Evolutionary conservation across 2,113 vertebrate species (phyloP).

Genomic region (Hirundichthys speculiger): DNA sequence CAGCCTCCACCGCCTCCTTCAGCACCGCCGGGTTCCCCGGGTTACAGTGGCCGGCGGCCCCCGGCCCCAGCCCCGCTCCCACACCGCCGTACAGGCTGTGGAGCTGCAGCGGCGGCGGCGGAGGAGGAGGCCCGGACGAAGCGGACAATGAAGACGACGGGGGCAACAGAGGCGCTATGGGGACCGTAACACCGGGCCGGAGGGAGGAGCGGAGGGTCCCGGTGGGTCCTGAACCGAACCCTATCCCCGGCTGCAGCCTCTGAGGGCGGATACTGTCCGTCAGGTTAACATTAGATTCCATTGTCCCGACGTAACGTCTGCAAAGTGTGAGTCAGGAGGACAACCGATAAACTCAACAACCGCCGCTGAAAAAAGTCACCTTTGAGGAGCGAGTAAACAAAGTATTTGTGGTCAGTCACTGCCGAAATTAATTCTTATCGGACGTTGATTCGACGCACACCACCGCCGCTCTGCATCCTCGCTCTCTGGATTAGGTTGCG

Average conservation of each 20-base stretch:
- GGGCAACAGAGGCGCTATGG: constrained; percentile 73
- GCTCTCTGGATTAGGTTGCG: constrained; percentile 65
- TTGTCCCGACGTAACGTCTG: constrained; percentile 74
- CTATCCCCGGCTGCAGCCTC: constrained; percentile 88
- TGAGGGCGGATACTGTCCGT: constrained; percentile 88
- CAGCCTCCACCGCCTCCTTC: constrained; percentile 94
- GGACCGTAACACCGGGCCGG: constrained; percentile 80
- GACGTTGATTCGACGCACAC: constrained; percentile 45
- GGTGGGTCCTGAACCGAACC: constrained; percentile 74
- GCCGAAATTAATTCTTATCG: constrained; percentile 23
- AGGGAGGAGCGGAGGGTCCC: constrained; percentile 81
- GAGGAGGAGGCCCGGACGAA: constrained; percentile 82
- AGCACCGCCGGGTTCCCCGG: constrained; percentile 89
- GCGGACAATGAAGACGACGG: constrained; percentile 70
- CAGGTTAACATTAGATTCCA: constrained; percentile 84
- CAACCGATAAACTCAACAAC: constrained; percentile 6
- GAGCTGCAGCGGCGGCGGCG: constrained; percentile 83
- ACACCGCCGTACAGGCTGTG: constrained; percentile 81
- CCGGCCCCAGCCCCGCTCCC: constrained; percentile 75
- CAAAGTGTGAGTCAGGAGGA: constrained; percentile 18
- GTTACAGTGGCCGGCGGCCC: constrained; percentile 74
- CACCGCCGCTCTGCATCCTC: constrained; percentile 50
- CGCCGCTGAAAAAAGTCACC: background rate
- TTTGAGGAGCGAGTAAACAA: background rate
- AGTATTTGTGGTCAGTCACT: constrained; percentile 25